Base-by-base conservation (phyloP, 2,797 vertebrate species). In the Gephyroberyx darwinii region DNA sequence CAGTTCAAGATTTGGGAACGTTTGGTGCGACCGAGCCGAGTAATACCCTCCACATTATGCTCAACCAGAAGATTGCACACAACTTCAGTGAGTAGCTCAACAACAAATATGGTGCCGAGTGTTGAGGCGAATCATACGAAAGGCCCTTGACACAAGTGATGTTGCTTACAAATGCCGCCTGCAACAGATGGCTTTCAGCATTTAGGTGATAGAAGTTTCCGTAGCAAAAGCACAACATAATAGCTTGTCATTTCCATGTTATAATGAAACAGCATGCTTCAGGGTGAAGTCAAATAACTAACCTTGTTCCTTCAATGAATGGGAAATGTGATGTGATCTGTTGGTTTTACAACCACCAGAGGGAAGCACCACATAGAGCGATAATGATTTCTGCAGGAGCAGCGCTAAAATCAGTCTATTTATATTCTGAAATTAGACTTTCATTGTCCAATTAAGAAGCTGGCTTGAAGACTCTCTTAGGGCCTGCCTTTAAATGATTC, bases 61-160 rank as follows among this genome's bases (percentile, higher is more conserved):
- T 95, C 80, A 93, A 94, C 69, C 47, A 45, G 16, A 96, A 93
- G 86, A 83, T 94, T 2, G 92, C 93, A 0, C 93, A 93, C 30
- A 94, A 94, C 77, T 93, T 95, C 90, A 96, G 95, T 95, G 58
- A 95, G 94, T 93, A 14, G 26, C 26, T 26, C 1, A 26, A 26
- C 22, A 26, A 26, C 26, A 26, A 59, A 60, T 41, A 13, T 47
- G 51, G 51, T 12, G 9, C 1, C 30, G 61, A 69, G 31, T 69
- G 55, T 20, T 62, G 53, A 31, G 8, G 9, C 52, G 55, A 51
- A 57, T 14, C 26, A 6, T 35, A 19, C 33, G 52, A n/a, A 16
- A 52, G 47, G 47, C n/a, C 31, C 33, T 37, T 20, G 31, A 33
- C 30, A 30, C 17, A 9, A 37, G 7, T 41, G 20, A 13, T 43